Evolutionary conservation across 2,113 vertebrate genomes (phyloP), one percentile per base, ranked within the genome.

Genomic region (Piprites chloris): DNA sequence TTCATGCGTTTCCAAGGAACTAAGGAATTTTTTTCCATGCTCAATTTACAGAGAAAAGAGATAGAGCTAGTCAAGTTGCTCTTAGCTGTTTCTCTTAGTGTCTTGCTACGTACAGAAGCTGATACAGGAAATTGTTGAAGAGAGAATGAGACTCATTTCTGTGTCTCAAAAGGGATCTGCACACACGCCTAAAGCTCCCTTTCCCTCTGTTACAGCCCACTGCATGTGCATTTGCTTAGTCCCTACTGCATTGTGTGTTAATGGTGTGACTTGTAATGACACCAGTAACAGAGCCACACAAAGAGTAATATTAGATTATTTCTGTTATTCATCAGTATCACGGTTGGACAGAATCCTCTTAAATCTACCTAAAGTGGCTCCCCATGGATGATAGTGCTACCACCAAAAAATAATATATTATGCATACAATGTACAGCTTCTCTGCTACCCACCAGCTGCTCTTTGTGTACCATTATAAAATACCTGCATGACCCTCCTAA

Each of bases 321-420:
- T 87, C 92, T 96, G 81, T 82, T 96, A 93, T 94, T 96, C 78
- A 88, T 89, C 91, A 91, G 68, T 2, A 90, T 65, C 95, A 75
- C 39, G 3, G 96, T 24, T 95, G 91, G 96, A 84, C 84, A 65
- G 87, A 92, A 90, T 76, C 79, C 83, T 95, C 93, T 95, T 91
- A 96, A 96, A 95, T 85, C 85, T 66, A 65, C 63, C 85, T 47
- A 72, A 91, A 95, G 86, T 90, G 87, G 94, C 81, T 94, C 85
- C 91, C 92, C 69, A 47, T n/a, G 69, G 91, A 44, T 92, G 41
- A 68, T 26, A 49, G 68, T 66, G 74, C 84, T 79, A 63, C 88
- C 90, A 93, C 88, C 77, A 89, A 94, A 97, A 94, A 96, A 81
- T 84, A 63, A 91, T 55, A 37, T 46, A 93, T 95, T 95, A 90